Conservation (phyloP, 2,888 invertebrate species). For the Scaptomyza polygonia region DNA sequence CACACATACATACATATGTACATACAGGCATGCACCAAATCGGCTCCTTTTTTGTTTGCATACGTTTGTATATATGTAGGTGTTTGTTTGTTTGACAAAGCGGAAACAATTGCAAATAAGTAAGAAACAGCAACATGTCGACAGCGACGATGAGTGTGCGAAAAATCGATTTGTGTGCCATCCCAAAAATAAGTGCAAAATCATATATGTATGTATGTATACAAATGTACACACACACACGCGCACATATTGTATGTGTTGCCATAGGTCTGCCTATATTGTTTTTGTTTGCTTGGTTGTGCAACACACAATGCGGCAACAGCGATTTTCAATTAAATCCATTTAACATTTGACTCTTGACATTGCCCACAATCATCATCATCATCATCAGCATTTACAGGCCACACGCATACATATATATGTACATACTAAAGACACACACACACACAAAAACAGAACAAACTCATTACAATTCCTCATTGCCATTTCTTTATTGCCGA, state of each 20-base stretch:
- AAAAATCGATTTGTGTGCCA: constrained; percentile 77
- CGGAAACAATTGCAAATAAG: constrained; percentile 77
- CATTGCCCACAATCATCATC: constrained; percentile 38
- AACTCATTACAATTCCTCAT: constrained; percentile 59
- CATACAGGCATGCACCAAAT: constrained; percentile 4
- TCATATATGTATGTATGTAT: too few relatives aligned
- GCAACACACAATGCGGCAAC: constrained; percentile 70
- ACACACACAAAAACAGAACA: constrained; percentile 18
- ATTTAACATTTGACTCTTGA: constrained; percentile 68
- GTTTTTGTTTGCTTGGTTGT: constrained; percentile 47
- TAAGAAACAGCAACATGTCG: constrained; percentile 52
- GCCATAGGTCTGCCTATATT: constrained; percentile 39
- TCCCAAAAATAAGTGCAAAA: constrained; percentile 66
- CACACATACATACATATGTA: constrained; percentile 12
- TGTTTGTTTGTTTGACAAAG: constrained; percentile 67
- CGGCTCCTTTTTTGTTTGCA: constrained; percentile 21
- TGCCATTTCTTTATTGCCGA: constrained; percentile 31
- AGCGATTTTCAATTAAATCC: constrained; percentile 69
- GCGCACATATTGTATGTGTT: constrained; percentile 30
- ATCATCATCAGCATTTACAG: constrained; percentile 18
- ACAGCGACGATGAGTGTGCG: constrained; percentile 64
- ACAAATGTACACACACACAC: constrained; percentile 6
- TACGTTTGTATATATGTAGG: constrained; percentile 29
- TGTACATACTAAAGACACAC: constrained; percentile 6
- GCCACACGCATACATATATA: constrained; percentile 8